Evolutionary conservation across 2,113 vertebrate species (phyloP).

Genomic region (Alouatta palliata): DNA sequence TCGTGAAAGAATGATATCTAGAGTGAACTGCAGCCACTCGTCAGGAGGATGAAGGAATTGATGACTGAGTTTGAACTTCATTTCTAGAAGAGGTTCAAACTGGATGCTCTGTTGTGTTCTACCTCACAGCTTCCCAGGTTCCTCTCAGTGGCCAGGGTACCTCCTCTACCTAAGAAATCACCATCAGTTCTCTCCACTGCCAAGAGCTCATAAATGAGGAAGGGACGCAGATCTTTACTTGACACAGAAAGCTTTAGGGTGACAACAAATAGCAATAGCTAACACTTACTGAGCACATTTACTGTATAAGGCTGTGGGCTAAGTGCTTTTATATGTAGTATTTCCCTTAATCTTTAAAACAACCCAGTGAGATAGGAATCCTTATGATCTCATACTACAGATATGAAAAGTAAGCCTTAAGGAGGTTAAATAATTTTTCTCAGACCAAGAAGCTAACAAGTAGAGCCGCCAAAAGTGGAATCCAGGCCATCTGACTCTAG

Average conservation of each 20-base stretch:
- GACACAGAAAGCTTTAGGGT: background rate
- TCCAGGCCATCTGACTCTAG: background rate
- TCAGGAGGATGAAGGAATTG: background rate
- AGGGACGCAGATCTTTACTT: background rate
- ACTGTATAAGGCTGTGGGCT: background rate
- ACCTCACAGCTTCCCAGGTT: background rate
- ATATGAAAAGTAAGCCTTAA: background rate
- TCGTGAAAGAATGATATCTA: background rate
- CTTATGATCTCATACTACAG: background rate
- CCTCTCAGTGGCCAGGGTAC: background rate
- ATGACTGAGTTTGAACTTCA: background rate
- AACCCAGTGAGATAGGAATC: background rate
- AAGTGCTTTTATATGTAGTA: background rate
- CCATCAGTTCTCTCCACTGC: background rate
- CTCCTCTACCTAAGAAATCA: background rate
- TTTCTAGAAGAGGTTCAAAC: background rate
- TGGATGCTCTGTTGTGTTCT: background rate
- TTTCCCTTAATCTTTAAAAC: background rate
- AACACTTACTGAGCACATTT: background rate
- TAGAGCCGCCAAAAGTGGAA: background rate
- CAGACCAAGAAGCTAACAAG: background rate
- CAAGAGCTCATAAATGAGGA: background rate
- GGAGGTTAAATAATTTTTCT: background rate
- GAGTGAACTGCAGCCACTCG: background rate
- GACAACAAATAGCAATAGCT: background rate